These are phyloP conservation scores for Eucriotettix oculatus DNA, from an alignment of 2,888 invertebrate species.

Conservation along the genomic window DNA sequence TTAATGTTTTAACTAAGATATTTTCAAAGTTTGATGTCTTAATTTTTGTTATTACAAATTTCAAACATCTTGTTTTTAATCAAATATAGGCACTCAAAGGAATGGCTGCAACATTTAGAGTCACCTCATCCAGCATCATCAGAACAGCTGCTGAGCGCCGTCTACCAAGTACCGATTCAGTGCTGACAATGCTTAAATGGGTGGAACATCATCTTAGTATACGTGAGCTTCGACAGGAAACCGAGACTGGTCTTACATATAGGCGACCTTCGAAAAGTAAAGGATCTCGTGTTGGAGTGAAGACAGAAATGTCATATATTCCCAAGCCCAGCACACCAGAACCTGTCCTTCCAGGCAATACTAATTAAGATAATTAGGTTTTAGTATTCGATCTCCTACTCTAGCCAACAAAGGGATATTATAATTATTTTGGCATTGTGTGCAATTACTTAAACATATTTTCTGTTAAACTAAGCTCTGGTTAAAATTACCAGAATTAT, in stretches of 20 bases:
- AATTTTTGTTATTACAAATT: neutral
- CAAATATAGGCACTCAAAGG: slow-evolving; percentile 63
- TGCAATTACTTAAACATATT: too few relatives aligned
- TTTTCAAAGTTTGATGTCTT: neutral
- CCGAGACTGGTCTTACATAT: neutral
- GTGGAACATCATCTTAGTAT: slow-evolving; percentile 35
- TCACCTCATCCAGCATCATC: slow-evolving; percentile 67
- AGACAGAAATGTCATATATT: neutral
- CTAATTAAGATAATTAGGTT: too few relatives aligned
- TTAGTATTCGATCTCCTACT: too few relatives aligned
- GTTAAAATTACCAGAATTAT: too few relatives aligned
- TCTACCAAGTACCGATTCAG: slow-evolving; percentile 75
- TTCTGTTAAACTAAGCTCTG: too few relatives aligned
- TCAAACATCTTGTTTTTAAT: neutral
- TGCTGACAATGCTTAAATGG: slow-evolving; percentile 79
- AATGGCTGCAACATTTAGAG: slow-evolving; percentile 84
- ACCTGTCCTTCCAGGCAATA: neutral
- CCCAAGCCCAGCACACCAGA: neutral
- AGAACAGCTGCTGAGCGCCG: slow-evolving; percentile 77
- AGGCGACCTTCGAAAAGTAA: neutral
- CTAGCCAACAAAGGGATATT: too few relatives aligned
- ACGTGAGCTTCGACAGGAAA: neutral
- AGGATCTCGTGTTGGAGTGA: neutral
- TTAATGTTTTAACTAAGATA: neutral
- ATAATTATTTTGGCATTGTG: too few relatives aligned